Percentiles rank a stretch among this genome's conserved stretches.
phyloP scores from a whole-genome alignment of 2,797 vertebrate species.

The Spatula clypeata region DNA sequence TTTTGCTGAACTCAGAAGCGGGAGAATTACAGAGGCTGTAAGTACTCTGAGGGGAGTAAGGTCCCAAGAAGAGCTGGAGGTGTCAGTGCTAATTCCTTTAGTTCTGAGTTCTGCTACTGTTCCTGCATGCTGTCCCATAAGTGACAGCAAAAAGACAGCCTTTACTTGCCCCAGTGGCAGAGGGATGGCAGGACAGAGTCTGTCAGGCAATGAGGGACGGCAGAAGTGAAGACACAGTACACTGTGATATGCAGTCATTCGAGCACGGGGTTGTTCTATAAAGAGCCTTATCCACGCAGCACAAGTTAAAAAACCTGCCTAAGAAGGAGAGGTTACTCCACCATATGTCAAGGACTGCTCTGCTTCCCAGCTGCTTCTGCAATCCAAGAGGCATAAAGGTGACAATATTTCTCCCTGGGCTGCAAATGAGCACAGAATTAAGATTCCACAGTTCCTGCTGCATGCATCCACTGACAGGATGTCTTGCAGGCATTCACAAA shows the following conservation, averaged over 20 bases:
- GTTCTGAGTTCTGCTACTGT: slow-evolving; percentile 21
- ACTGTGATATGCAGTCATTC: neutral
- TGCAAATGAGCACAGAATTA: slow-evolving; percentile 54
- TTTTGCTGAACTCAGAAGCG: neutral
- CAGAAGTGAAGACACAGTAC: slow-evolving; percentile 42
- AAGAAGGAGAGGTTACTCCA: slow-evolving; percentile 72
- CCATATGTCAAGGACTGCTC: slow-evolving; percentile 63
- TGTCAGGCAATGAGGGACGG: slow-evolving; percentile 5
- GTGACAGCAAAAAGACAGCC: neutral
- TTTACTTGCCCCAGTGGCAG: neutral
- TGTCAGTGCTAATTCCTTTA: neutral
- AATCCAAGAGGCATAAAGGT: slow-evolving; percentile 73
- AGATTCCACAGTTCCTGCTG: slow-evolving; percentile 68
- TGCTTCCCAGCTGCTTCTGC: slow-evolving; percentile 70
- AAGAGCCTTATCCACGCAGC: slow-evolving; percentile 58
- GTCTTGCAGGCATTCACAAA: neutral
- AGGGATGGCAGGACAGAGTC: neutral
- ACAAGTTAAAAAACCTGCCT: slow-evolving; percentile 63
- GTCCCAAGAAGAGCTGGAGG: neutral
- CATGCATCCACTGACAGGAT: slow-evolving; percentile 25
- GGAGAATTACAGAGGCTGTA: neutral
- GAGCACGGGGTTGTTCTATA: slow-evolving; percentile 51
- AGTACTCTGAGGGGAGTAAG: neutral
- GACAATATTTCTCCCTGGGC: slow-evolving; percentile 70
- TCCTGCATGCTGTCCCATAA: slow-evolving; percentile 13